phyloP scores from a whole-genome alignment of 2,113 vertebrate species.

The Hylia prasina region DNA sequence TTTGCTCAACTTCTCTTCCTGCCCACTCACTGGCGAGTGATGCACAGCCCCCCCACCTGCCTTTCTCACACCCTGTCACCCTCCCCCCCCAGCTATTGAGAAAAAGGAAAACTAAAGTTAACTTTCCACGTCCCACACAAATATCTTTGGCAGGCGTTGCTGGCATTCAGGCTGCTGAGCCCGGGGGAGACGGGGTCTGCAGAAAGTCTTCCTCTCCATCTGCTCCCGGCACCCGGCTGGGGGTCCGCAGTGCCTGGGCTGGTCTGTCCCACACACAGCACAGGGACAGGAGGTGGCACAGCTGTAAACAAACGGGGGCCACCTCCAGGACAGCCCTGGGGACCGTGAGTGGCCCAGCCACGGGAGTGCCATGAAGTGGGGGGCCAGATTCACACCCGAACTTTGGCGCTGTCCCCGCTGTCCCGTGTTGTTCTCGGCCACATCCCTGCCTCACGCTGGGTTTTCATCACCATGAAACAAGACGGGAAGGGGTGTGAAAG shows the following conservation, averaged over 20 bases:
- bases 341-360: rapidly evolving
- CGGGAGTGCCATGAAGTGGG: rapidly evolving
- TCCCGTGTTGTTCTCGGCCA: background rate
- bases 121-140: slow-evolving; percentile 78
- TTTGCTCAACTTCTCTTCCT: background rate
- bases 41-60: background rate
- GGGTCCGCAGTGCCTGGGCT: background rate
- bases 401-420: rapidly evolving
- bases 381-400: background rate
- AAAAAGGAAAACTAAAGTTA: slow-evolving; percentile 73
- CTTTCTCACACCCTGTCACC: slow-evolving; percentile 35
- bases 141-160: slow-evolving; percentile 71
- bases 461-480: background rate
- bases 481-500: background rate
- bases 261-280: rapidly evolving
- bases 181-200: slow-evolving; percentile 9
- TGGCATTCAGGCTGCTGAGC: slow-evolving; percentile 50
- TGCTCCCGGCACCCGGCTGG: background rate
- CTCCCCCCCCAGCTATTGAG: background rate
- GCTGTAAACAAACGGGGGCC: background rate
- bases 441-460: background rate
- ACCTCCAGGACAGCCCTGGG: background rate
- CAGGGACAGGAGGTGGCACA: background rate
- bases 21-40: background rate
- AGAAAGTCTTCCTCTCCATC: slow-evolving; percentile 24